Evolutionary conservation across 2,113 vertebrate species (phyloP).

Genomic region (Rhinichthys klamathensis): DNA sequence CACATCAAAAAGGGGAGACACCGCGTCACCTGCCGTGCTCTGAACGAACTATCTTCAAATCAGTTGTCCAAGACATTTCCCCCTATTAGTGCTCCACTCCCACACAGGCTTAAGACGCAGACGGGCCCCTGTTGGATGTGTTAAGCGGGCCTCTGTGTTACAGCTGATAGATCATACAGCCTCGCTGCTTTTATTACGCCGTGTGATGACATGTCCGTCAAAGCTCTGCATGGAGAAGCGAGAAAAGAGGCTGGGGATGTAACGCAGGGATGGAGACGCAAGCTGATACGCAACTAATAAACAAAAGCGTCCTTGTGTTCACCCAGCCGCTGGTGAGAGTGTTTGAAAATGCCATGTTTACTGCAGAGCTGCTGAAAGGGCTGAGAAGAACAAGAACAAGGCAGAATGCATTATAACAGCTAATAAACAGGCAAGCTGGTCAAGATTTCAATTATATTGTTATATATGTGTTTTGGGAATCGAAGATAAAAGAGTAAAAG

Average conservation of each 20-base stretch:
- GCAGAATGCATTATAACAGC: not conserved
- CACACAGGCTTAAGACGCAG: constrained; percentile 71
- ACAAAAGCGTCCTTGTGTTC: constrained; percentile 39
- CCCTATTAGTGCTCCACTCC: constrained; percentile 86
- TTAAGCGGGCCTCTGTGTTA: constrained; percentile 70
- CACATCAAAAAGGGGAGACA: constrained; percentile 90
- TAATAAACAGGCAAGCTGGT: not conserved
- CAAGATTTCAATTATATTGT: not conserved
- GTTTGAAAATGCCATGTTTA: constrained; percentile 12
- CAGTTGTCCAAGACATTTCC: constrained; percentile 98
- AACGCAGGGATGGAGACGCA: constrained; percentile 23
- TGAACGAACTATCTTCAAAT: constrained; percentile 99
- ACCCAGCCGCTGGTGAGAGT: constrained; percentile 1
- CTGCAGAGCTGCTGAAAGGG: not conserved
- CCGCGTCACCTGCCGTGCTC: constrained; percentile 97
- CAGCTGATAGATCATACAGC: constrained; percentile 72
- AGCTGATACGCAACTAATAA: constrained; percentile 47
- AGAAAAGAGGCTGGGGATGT: constrained; percentile 38
- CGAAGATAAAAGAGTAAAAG: not conserved
- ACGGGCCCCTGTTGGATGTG: constrained; percentile 78
- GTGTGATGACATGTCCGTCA: constrained; percentile 65
- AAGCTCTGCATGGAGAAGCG: constrained; percentile 19
- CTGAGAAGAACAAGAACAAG: constrained; percentile 13
- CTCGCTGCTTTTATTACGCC: constrained; percentile 63
- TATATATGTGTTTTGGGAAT: not conserved